phyloP scores from a whole-genome alignment of 2,797 vertebrate species.

The Moxostoma hubbsi region DNA sequence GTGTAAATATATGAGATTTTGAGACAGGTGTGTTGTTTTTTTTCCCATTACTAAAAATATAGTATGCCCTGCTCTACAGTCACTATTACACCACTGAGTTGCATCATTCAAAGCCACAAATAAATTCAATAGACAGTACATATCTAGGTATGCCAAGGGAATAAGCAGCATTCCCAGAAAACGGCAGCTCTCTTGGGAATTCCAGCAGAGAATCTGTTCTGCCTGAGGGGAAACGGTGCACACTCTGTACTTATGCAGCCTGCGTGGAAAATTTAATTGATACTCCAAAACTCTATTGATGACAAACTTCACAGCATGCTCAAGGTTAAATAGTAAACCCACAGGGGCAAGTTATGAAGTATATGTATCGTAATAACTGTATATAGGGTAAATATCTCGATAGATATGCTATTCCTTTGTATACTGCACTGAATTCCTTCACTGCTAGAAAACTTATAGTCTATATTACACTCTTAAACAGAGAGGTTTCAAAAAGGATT shows the following conservation, averaged over 20 bases:
- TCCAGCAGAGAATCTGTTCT: not conserved
- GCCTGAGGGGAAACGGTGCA: not conserved
- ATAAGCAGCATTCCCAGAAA: conserved; percentile 1
- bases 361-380: no score
- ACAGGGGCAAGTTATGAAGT: no score
- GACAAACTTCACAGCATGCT: not conserved
- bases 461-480: no score
- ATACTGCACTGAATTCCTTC: no score
- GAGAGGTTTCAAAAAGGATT: no score
- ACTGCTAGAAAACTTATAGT: no score
- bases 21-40: no score
- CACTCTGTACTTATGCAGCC: not conserved
- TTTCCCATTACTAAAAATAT: not conserved
- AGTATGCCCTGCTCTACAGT: no score
- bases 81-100: not conserved
- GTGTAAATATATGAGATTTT: no score
- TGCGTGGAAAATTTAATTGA: not conserved
- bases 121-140: conserved; percentile 12
- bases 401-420: no score
- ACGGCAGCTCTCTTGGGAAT: not conserved
- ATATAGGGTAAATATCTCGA: no score
- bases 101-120: conserved; percentile 1
- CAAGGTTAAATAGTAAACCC: not conserved
- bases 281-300: not conserved
- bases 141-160: not conserved